phyloP scores from a whole-genome alignment of 2,888 invertebrate genomes.

The Lasiommata megera region DNA sequence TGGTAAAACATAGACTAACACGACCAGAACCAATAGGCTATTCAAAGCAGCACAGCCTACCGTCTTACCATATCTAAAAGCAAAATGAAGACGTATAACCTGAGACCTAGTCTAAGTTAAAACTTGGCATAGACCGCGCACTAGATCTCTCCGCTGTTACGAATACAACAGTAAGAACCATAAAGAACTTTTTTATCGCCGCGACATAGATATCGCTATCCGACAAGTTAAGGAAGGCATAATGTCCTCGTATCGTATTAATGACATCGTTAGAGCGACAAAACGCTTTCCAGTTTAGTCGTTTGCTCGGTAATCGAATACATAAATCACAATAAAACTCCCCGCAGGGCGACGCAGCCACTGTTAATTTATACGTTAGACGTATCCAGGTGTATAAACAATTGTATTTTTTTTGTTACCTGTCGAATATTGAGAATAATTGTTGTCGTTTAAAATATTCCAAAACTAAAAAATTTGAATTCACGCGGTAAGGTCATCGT shows the following conservation, averaged over 20 bases:
- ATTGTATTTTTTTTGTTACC: background rate
- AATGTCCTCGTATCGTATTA: constrained; percentile 49
- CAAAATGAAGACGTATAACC: too few relatives aligned
- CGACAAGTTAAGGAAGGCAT: constrained; percentile 23
- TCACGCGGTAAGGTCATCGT: too few relatives aligned
- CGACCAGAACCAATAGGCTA: too few relatives aligned
- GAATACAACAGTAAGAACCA: constrained; percentile 1
- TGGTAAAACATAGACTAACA: too few relatives aligned
- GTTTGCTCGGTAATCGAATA: constrained; percentile 62
- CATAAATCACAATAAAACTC: constrained; percentile 68
- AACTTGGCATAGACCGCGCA: background rate
- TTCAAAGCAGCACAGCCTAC: too few relatives aligned
- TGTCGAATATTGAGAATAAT: background rate
- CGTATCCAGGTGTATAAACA: constrained; percentile 21
- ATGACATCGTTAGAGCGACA: constrained; percentile 54
- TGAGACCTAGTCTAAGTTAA: background rate
- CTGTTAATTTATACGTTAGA: constrained; percentile 52
- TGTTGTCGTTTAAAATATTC: background rate
- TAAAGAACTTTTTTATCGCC: constrained; percentile 13
- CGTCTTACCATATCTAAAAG: too few relatives aligned
- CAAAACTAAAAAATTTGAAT: too few relatives aligned
- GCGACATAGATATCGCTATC: constrained; percentile 11
- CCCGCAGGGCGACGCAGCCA: constrained; percentile 55
- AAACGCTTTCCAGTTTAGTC: constrained; percentile 58
- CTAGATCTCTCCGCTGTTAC: background rate